Conservation (phyloP, 2,797 vertebrate species). For the Gorsachius magnificus region DNA sequence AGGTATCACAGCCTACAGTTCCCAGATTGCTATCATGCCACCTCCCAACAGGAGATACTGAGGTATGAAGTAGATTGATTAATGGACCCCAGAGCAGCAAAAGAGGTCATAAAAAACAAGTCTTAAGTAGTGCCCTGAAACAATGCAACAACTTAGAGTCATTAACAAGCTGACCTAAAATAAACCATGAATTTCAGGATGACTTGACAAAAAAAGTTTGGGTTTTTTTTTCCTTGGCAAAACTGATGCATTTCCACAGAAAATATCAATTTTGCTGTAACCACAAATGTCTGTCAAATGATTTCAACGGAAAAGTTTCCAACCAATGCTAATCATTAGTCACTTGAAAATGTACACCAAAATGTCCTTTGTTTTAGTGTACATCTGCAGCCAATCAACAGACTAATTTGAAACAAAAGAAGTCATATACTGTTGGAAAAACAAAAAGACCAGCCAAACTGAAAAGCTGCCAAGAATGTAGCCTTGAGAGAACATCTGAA, state of each 20-base stretch:
- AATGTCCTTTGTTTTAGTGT: neutral
- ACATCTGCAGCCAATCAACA: conserved; percentile 65
- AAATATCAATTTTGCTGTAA: conserved; percentile 31
- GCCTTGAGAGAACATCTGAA: conserved; percentile 39
- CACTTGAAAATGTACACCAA: conserved; percentile 41
- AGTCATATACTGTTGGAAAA: conserved; percentile 65
- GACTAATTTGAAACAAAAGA: conserved; percentile 61
- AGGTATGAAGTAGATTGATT: neutral
- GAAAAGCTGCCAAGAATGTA: conserved; percentile 33
- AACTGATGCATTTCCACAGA: conserved; percentile 41
- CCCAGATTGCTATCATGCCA: neutral
- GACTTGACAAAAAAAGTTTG: conserved; percentile 37
- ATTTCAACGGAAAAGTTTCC: conserved; percentile 4
- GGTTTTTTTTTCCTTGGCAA: neutral
- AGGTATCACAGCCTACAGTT: neutral
- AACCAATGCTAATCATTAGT: conserved; percentile 31
- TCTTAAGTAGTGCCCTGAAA: neutral
- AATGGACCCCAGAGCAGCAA: neutral
- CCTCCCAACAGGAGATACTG: neutral
- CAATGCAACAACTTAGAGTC: neutral
- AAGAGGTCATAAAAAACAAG: neutral
- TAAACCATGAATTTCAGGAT: conserved; percentile 41
- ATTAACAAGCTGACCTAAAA: conserved; percentile 48
- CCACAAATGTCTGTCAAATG: conserved; percentile 50
- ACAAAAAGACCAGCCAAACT: conserved; percentile 40